Evolutionary conservation across 1,140 invertebrate species (phyloP).

Genomic region (Phocides pigmalion): DNA sequence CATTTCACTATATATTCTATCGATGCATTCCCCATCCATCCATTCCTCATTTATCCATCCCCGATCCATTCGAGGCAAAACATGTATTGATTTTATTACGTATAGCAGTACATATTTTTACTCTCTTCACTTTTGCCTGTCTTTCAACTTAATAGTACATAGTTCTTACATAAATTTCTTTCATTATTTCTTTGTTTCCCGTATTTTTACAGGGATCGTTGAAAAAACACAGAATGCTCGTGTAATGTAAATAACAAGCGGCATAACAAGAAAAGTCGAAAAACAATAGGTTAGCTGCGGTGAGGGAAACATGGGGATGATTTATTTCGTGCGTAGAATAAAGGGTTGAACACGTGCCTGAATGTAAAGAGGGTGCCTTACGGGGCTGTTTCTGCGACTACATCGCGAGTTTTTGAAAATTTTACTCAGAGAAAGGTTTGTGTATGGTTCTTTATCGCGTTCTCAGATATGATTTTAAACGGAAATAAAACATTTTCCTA

Average conservation of each 20-base stretch:
- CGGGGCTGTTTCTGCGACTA: not conserved
- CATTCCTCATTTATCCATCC: no score
- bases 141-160: no score
- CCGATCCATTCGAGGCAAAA: no score
- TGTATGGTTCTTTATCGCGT: no score
- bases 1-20: no score
- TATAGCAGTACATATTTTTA: no score
- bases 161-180: not conserved
- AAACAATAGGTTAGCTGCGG: constrained; percentile 15
- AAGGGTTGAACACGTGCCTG: constrained; percentile 6
- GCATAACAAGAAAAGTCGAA: constrained; percentile 5
- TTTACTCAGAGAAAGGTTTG: not conserved
- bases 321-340: constrained; percentile 30
- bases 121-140: no score
- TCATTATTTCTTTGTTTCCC: not conserved
- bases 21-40: no score
- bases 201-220: not conserved
- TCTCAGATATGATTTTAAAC: no score
- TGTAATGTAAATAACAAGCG: constrained; percentile 10
- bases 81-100: no score
- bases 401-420: constrained; percentile 10
- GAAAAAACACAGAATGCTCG: constrained; percentile 1
- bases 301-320: constrained; percentile 19
- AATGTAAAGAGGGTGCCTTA: constrained; percentile 7
- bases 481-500: no score